These are phyloP conservation scores for Eublepharis macularius DNA, from an alignment of 2,113 vertebrate genomes.

Conservation along the genomic window DNA sequence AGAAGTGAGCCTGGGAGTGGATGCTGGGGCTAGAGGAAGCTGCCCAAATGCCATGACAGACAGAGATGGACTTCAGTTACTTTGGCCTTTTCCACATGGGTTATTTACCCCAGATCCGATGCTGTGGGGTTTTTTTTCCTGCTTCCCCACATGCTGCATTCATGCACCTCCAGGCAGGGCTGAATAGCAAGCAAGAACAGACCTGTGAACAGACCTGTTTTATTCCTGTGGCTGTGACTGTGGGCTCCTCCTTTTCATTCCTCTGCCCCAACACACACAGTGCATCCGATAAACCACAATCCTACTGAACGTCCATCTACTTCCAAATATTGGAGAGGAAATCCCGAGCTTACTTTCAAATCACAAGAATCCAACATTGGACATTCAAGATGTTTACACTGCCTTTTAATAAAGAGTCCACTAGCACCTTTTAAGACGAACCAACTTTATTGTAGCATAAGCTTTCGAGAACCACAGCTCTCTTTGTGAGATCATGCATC, in stretches of 20 bases:
- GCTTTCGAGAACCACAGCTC: no score
- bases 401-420: no score
- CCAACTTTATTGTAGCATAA: no score
- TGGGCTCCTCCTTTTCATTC: background rate
- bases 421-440: no score
- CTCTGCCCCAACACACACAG: background rate
- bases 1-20: background rate
- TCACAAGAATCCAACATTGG: background rate
- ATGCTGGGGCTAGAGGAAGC: background rate
- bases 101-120: no score
- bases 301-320: no score
- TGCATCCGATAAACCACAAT: background rate
- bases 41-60: background rate
- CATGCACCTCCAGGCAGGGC: background rate
- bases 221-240: background rate
- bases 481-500: no score
- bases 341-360: background rate
- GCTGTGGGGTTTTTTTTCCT: no score
- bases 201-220: background rate
- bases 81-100: no score
- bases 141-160: no score
- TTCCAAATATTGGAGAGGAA: background rate
- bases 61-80: background rate
- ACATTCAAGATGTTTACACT: background rate
- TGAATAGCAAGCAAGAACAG: background rate